phyloP scores from a whole-genome alignment of 2,888 invertebrate genomes.

The Acronicta psi region DNA sequence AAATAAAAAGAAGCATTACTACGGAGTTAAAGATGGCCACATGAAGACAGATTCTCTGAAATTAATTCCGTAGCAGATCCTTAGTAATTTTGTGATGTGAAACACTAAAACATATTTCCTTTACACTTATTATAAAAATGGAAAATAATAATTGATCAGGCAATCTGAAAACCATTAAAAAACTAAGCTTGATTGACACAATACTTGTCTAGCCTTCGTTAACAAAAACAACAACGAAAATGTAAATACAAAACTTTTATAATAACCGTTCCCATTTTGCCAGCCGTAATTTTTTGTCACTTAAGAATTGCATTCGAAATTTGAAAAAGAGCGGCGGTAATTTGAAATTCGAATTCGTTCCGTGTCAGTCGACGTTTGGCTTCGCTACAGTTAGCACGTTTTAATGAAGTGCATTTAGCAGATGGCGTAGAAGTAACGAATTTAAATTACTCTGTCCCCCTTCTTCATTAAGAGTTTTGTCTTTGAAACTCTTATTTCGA shows the following conservation, averaged over 20 bases:
- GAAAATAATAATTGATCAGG: too few species aligned
- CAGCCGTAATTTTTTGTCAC: conserved; percentile 53
- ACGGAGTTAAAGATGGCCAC: too few species aligned
- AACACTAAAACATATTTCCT: too few species aligned
- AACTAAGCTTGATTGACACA: too few species aligned
- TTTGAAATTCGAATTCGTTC: conserved; percentile 78
- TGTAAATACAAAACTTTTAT: conserved; percentile 41
- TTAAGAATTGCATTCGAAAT: conserved; percentile 70
- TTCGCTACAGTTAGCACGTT: conserved; percentile 72
- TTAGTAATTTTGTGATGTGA: too few species aligned
- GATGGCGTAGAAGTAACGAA: conserved; percentile 76
- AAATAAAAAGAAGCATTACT: too few species aligned
- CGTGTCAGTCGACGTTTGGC: conserved; percentile 66
- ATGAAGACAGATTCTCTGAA: too few species aligned
- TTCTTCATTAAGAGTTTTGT: conserved; percentile 73
- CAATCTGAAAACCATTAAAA: too few species aligned
- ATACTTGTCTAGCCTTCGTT: background rate
- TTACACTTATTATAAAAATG: too few species aligned
- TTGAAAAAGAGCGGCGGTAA: conserved; percentile 71
- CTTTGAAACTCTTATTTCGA: conserved; percentile 60
- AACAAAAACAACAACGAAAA: conserved; percentile 23
- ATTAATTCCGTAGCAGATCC: too few species aligned
- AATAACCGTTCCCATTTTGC: conserved; percentile 51
- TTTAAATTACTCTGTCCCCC: conserved; percentile 75
- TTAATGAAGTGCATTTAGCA: conserved; percentile 82